These are phyloP conservation scores for Caranx ignobilis DNA, from an alignment of 2,113 vertebrate species.

Conservation along the genomic window DNA sequence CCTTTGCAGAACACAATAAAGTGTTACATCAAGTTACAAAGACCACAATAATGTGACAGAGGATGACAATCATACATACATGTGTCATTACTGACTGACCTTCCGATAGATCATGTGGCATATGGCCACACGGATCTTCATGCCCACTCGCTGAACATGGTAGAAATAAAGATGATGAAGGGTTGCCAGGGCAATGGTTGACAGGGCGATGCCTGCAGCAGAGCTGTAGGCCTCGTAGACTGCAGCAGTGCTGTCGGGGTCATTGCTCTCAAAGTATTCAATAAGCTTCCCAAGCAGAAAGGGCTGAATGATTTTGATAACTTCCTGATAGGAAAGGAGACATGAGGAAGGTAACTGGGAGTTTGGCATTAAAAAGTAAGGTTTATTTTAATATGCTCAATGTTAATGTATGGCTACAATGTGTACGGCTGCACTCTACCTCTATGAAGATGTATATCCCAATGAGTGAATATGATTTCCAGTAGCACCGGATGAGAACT, in stretches of 20 bases:
- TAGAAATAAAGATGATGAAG: slow-evolving; percentile 93
- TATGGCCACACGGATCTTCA: slow-evolving; percentile 93
- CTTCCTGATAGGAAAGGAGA: slow-evolving; percentile 82
- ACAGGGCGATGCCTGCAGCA: slow-evolving; percentile 83
- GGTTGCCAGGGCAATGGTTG: slow-evolving; percentile 82
- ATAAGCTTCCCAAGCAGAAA: slow-evolving; percentile 91
- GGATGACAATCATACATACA: background rate
- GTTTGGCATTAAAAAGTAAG: background rate
- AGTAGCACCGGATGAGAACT: slow-evolving; percentile 91
- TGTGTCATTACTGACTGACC: slow-evolving; percentile 83
- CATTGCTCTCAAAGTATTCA: slow-evolving; percentile 86
- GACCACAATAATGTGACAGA: background rate
- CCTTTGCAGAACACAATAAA: slow-evolving; percentile 76
- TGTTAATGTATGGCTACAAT: background rate
- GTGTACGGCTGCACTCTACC: slow-evolving; percentile 81
- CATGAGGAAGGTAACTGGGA: background rate
- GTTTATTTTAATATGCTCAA: background rate
- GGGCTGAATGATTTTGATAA: slow-evolving; percentile 88
- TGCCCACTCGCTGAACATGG: slow-evolving; percentile 90
- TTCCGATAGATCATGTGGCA: slow-evolving; percentile 96
- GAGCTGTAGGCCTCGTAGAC: slow-evolving; percentile 82
- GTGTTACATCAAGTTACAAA: slow-evolving; percentile 12
- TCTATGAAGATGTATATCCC: slow-evolving; percentile 91
- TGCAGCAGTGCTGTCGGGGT: slow-evolving; percentile 40
- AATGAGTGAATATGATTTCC: slow-evolving; percentile 89